Evolutionary conservation across 2,113 vertebrate genomes (phyloP).

Genomic region (Lepus timidus): DNA sequence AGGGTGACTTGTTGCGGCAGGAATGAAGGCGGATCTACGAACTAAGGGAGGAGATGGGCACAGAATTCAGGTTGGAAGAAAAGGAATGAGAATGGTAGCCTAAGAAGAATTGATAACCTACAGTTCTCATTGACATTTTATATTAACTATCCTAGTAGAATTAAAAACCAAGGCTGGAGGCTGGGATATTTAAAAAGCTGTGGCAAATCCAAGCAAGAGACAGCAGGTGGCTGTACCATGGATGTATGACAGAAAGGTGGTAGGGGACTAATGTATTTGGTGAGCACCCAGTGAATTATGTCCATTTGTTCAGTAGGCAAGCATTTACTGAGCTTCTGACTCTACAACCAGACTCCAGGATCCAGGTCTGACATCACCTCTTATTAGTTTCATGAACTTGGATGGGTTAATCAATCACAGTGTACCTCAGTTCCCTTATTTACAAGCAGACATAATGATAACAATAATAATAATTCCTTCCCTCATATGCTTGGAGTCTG

Average conservation of each 20-base stretch:
- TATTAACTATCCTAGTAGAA: not conserved
- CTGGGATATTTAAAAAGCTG: not conserved
- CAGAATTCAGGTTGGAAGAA: not conserved
- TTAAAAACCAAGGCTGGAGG: not conserved
- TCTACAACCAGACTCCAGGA: not conserved
- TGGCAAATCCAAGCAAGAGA: not conserved
- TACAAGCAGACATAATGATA: not conserved
- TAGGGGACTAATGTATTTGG: not conserved
- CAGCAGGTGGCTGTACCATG: not conserved
- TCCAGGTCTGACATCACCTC: not conserved
- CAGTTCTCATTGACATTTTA: not conserved
- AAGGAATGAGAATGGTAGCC: not conserved
- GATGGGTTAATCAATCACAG: not conserved
- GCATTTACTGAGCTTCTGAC: not conserved
- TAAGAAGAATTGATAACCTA: not conserved
- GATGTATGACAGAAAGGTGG: too few relatives aligned
- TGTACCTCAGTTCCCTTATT: not conserved
- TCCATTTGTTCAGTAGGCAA: not conserved
- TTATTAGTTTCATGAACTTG: not conserved
- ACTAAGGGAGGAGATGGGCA: not conserved
- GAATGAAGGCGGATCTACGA: fast-evolving
- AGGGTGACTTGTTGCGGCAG: too few relatives aligned
- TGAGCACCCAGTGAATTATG: not conserved
- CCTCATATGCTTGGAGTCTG: not conserved
- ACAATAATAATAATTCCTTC: not conserved